These are phyloP conservation scores for Creontiades dilutus DNA, from an alignment of 2,888 invertebrate species.

Conservation along the genomic window DNA sequence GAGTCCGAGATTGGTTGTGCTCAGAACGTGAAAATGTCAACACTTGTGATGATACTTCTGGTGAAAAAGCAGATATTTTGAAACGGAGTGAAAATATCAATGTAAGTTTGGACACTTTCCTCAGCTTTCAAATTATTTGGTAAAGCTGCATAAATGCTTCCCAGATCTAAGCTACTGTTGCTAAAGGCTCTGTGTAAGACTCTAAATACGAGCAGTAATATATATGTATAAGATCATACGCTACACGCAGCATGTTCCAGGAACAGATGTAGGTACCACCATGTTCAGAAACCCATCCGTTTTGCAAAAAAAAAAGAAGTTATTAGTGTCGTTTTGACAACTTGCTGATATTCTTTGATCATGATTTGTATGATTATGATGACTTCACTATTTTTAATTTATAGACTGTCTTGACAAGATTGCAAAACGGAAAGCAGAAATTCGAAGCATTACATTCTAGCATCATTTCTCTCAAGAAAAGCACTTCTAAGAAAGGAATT, in stretches of 20 bases:
- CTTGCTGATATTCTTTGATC: not conserved
- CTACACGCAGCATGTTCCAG: too few species aligned
- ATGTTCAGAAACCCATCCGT: too few species aligned
- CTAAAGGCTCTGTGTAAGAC: too few species aligned
- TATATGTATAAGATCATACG: too few species aligned
- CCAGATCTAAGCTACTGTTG: not conserved
- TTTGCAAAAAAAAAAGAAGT: too few species aligned
- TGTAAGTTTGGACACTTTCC: constrained; percentile 1
- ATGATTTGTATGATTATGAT: not conserved
- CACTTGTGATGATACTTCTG: constrained; percentile 90
- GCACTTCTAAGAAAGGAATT: constrained; percentile 90
- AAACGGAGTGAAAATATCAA: constrained; percentile 84
- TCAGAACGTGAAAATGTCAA: constrained; percentile 88
- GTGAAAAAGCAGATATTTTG: constrained; percentile 90
- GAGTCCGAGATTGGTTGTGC: constrained; percentile 90
- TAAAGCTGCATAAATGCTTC: not conserved
- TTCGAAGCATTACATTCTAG: constrained; percentile 85
- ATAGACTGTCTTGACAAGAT: constrained; percentile 83
- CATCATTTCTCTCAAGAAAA: constrained; percentile 84
- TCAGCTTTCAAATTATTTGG: too few species aligned
- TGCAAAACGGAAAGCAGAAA: constrained; percentile 83
- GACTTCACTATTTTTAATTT: constrained; percentile 61
- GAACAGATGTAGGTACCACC: too few species aligned
- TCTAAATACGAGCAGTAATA: too few species aligned
- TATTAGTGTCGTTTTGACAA: too few species aligned